Evolutionary conservation across 2,797 vertebrate genomes (phyloP), one percentile per base, ranked within the genome.

Genomic region (Orestias chungarensis): DNA sequence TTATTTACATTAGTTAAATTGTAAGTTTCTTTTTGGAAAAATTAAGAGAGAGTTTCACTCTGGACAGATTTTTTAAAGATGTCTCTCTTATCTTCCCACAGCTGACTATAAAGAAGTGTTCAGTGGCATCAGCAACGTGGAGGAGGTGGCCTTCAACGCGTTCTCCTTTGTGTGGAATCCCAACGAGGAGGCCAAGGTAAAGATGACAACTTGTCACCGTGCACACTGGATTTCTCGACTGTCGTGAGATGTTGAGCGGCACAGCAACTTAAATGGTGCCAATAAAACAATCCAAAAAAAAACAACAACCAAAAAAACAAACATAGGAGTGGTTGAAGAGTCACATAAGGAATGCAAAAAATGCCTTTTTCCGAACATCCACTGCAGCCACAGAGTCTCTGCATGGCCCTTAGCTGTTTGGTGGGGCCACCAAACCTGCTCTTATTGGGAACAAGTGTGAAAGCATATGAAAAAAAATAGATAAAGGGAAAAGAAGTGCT

Each of bases 31-130:
- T 29, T 17, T 9, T 14, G 54, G 0, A 61, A 42, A 57, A 14
- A 20, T 14, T 42, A n/a, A 25, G 23, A 25, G 2, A 40, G 3
- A 15, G 0, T 47, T 7, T 38, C 4, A 33, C 1, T 14, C 15
- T 38, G 20, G 20, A 47, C n/a, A 7, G 3, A 33, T 1, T 14
- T 66, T 14, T 23, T 1, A 17, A 57, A 2, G 15, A 2, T 40
- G 18, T 35, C 1, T 40, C 61, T 12, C 29, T 54, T 10, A 38
- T n/a, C 75, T 40, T 57, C 49, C 85, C 88, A 38, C 76, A 99
- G 98, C 97, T 0, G 98, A 99, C 90, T 99, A 97, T 84, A 99
- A 99, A 89, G 97, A 99, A 82, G 97, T 98, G 73, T 97, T 96
- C 93, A 97, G 94, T 66, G 97, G 97, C 0, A 96, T 99, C 70